A percentile compares a stretch with the other conserved stretches of the same genome.
Evolutionary conservation across 2,113 vertebrate species (phyloP).

Genomic region (Lanius collurio): DNA sequence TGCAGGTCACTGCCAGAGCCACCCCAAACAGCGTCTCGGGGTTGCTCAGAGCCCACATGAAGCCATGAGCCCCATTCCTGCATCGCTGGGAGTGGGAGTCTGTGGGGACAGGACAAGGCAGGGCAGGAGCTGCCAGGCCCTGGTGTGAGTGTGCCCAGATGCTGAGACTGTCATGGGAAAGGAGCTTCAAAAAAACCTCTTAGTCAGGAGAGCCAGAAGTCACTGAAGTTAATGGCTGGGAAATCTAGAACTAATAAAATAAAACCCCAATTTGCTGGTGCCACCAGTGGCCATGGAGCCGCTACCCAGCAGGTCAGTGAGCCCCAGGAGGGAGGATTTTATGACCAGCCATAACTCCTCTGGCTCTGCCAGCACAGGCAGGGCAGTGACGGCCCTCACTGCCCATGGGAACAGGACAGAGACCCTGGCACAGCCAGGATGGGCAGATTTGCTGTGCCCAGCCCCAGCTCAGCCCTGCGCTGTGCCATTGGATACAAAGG

Average conservation of each 20-base stretch:
- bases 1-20: not conserved
- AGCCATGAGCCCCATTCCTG: rapidly evolving
- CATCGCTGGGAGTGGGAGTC: rapidly evolving
- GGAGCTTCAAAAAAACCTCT: not conserved
- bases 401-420: not conserved
- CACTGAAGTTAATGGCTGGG: constrained; percentile 21
- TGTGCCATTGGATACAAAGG: not conserved
- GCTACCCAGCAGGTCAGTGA: not conserved
- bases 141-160: rapidly evolving
- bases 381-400: rapidly evolving
- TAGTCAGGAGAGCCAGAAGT: not conserved
- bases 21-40: not conserved
- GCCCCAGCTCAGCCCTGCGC: not conserved
- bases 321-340: not conserved
- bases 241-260: constrained; percentile 32
- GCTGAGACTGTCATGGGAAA: not conserved
- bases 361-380: not conserved
- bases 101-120: not conserved
- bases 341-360: not conserved
- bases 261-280: not conserved
- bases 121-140: not conserved
- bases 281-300: not conserved
- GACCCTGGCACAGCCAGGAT: not conserved
- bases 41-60: not conserved
- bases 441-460: not conserved